phyloP scores from a whole-genome alignment of 2,888 invertebrate genomes.

The Ochropleura plecta region DNA sequence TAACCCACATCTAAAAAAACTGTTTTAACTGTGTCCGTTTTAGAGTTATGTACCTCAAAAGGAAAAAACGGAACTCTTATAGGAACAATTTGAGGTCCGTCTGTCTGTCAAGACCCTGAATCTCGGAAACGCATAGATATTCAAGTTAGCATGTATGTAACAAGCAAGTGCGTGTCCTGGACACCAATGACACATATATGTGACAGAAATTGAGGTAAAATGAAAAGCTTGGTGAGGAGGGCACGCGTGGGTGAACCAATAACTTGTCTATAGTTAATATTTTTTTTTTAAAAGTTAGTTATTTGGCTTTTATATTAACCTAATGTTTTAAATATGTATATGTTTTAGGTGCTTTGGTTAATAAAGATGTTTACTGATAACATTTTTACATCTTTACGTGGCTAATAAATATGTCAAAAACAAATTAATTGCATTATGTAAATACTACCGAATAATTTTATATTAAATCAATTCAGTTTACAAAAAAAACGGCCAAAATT shows the following conservation, averaged over 20 bases:
- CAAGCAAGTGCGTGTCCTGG: too few relatives aligned
- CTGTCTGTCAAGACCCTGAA: too few relatives aligned
- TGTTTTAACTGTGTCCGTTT: too few relatives aligned
- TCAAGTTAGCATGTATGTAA: too few relatives aligned
- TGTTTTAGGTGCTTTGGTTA: background rate
- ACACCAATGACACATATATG: too few relatives aligned
- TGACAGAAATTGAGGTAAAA: too few relatives aligned
- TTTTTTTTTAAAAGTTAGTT: background rate
- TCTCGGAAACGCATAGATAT: too few relatives aligned
- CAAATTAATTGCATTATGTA: slow-evolving; percentile 32
- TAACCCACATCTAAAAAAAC: too few relatives aligned
- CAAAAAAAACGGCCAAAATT: background rate
- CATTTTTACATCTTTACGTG: background rate
- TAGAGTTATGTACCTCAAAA: too few relatives aligned
- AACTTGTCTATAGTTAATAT: background rate
- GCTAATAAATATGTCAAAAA: slow-evolving; percentile 10
- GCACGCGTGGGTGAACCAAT: background rate
- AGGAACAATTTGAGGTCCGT: too few relatives aligned
- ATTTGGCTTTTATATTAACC: background rate
- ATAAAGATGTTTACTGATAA: slow-evolving; percentile 26
- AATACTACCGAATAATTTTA: slow-evolving; percentile 5
- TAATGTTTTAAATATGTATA: background rate
- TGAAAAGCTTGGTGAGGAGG: too few relatives aligned
- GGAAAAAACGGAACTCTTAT: too few relatives aligned
- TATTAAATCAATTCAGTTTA: background rate